Percentiles rank a stretch among this genome's conserved stretches.
These are phyloP conservation scores for Aporrectodea caliginosa DNA, from an alignment of 1,140 invertebrate genomes.

Conservation along the genomic window DNA sequence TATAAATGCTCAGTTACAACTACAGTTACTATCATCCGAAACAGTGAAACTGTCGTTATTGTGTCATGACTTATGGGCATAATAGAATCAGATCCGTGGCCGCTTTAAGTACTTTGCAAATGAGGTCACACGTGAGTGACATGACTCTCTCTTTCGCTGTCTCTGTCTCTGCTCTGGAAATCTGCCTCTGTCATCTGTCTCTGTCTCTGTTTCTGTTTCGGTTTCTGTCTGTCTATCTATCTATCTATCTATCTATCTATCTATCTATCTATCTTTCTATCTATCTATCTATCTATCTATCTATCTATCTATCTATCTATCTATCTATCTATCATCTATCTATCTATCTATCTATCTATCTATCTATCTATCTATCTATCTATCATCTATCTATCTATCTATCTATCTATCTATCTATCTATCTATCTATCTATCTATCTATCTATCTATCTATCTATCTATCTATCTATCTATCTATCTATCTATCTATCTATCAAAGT, in stretches of 20 bases:
- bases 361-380: conserved; percentile 3
- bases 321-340: conserved; percentile 3
- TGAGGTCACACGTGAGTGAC: neutral
- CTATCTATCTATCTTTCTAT: neutral
- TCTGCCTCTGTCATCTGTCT: neutral
- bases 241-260: conserved; percentile 3
- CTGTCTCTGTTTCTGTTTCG: neutral
- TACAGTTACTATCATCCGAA: no score
- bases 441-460: conserved; percentile 3
- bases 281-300: conserved; percentile 3
- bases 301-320: conserved; percentile 3
- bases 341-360: conserved; percentile 3
- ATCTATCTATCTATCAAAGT: conserved; percentile 3
- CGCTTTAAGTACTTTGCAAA: neutral
- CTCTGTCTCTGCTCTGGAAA: neutral
- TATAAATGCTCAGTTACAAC: no score
- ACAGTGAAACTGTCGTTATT: no score
- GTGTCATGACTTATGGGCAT: neutral
- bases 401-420: conserved; percentile 3
- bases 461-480: conserved; percentile 3
- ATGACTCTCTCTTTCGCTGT: neutral
- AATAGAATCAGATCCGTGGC: neutral
- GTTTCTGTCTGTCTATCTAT: neutral
- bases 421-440: conserved; percentile 3
- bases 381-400: conserved; percentile 3